phyloP scores from a whole-genome alignment of 2,888 invertebrate genomes.

The Eugnorisma glareosa region DNA sequence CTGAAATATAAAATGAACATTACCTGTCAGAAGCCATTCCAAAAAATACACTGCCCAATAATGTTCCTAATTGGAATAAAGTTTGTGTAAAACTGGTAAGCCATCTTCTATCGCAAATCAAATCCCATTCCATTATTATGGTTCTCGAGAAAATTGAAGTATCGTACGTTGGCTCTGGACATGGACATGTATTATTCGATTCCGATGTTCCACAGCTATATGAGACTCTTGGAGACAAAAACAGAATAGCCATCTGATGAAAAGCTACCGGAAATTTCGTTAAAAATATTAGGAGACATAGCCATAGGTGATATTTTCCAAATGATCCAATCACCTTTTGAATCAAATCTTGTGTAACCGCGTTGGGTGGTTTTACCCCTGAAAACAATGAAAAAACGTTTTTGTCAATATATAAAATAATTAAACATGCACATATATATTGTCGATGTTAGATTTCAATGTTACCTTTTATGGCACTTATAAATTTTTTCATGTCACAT shows the following conservation, averaged over 20 bases:
- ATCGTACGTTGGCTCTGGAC: constrained; percentile 91
- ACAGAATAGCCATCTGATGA: constrained; percentile 89
- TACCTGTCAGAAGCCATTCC: constrained; percentile 94
- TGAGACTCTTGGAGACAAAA: constrained; percentile 85
- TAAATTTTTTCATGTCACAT: constrained; percentile 7
- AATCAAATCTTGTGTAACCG: constrained; percentile 71
- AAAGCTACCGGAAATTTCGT: constrained; percentile 88
- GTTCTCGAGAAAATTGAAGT: constrained; percentile 92
- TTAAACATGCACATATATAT: neutral
- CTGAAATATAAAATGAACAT: constrained; percentile 69
- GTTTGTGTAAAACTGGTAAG: constrained; percentile 93
- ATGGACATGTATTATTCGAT: constrained; percentile 87
- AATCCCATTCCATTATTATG: constrained; percentile 94
- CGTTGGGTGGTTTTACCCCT: constrained; percentile 64
- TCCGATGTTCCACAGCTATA: constrained; percentile 65
- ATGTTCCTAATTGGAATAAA: constrained; percentile 93
- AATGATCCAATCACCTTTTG: constrained; percentile 87
- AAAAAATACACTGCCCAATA: constrained; percentile 93
- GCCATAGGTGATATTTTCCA: constrained; percentile 88
- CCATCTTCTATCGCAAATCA: constrained; percentile 92
- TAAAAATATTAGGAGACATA: constrained; percentile 74
- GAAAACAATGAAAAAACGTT: constrained; percentile 51
- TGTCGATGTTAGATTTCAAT: neutral
- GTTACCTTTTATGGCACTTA: constrained; percentile 3
- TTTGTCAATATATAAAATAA: neutral